Evolutionary conservation across 2,113 vertebrate genomes (phyloP).

Genomic region (Chaetura pelagica): DNA sequence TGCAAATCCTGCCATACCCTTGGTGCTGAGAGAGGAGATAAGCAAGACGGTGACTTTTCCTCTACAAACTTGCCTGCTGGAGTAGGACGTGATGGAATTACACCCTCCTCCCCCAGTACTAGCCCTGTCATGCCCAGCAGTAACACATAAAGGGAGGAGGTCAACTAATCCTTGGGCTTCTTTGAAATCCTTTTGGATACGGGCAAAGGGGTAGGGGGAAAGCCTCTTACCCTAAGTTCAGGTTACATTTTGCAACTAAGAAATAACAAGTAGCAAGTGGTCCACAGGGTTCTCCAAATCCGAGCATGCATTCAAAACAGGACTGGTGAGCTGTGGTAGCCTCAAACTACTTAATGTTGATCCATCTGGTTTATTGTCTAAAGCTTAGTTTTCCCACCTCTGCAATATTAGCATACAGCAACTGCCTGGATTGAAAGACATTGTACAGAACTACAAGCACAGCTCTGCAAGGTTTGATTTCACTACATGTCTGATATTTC

Average conservation of each 20-base stretch:
- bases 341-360: background rate
- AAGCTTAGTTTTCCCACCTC: accelerated
- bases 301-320: background rate
- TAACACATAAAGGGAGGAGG: background rate
- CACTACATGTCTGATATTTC: background rate
- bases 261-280: background rate
- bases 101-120: background rate
- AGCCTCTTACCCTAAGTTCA: background rate
- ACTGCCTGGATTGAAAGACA: background rate
- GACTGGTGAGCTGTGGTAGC: background rate
- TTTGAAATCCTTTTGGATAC: background rate
- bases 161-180: background rate
- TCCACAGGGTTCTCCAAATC: background rate
- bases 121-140: background rate
- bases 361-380: background rate
- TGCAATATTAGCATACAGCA: background rate
- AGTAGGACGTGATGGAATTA: constrained; percentile 30
- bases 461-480: background rate
- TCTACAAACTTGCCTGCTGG: constrained; percentile 6
- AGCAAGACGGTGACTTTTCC: constrained; percentile 49
- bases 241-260: background rate
- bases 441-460: background rate
- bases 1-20: constrained; percentile 45
- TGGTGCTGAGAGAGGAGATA: constrained; percentile 15
- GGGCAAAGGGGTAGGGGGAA: background rate